phyloP scores from a whole-genome alignment of 1,140 invertebrate species.

The Venturia canescens region DNA sequence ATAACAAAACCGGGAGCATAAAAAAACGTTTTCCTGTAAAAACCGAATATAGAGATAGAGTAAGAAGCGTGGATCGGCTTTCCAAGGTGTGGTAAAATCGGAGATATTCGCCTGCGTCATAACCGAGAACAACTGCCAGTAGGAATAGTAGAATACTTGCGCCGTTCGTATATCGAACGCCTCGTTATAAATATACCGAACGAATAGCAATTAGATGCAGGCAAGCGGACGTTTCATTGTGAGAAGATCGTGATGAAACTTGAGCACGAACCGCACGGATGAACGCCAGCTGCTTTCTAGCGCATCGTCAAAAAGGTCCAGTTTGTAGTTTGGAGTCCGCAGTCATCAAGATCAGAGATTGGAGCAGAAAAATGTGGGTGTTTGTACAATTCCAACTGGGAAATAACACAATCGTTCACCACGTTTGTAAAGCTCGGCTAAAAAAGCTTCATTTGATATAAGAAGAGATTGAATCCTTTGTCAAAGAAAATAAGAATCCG shows the following conservation, averaged over 20 bases:
- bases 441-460: no score
- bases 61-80: neutral
- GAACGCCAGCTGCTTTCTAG: neutral
- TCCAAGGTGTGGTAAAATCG: constrained; percentile 14
- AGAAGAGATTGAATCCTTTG: neutral
- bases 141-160: no score
- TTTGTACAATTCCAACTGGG: no score
- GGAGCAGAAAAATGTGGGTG: no score
- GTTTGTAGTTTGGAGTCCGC: neutral
- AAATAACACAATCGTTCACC: no score
- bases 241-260: constrained; percentile 55
- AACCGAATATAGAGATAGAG: constrained; percentile 1
- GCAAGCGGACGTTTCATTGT: constrained; percentile 52
- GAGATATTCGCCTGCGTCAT: neutral
- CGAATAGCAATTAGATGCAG: neutral
- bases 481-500: neutral
- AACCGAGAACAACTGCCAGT: neutral
- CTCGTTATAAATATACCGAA: neutral
- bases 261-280: constrained; percentile 48
- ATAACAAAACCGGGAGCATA: constrained; percentile 4
- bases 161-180: neutral
- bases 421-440: no score
- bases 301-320: neutral
- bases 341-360: neutral
- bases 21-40: neutral